Base-by-base conservation (phyloP, 2,113 vertebrate species). In the Nothocercus nigrocapillus region DNA sequence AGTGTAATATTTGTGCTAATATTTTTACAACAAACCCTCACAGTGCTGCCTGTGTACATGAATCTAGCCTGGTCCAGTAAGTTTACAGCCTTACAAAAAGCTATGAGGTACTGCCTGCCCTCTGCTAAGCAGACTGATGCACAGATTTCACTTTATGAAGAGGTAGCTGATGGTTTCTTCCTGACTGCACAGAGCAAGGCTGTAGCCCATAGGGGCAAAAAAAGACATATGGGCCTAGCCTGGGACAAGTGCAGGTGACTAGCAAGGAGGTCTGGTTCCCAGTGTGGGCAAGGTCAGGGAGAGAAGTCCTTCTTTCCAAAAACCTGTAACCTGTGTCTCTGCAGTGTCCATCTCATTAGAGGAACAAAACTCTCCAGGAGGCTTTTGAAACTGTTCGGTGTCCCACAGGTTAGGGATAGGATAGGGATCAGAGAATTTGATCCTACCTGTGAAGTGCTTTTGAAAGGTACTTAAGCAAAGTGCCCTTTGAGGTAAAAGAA, bases 1-100 rank as follows among this genome's bases (percentile, higher is more conserved):
- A 45, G 13, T 62, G 32, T 45, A 49, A 8, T 62, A 47, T 47
- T 77, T 54, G 24, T 72, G 22, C 3, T 63, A 11, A 36, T 18
- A 7, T 34, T 81, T 86, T 68, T 49, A 61, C 11, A 76, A 21
- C 34, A 54, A 51, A 64, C 9, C 25, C 2, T 5, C 30, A 20
- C 34, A 63, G 14, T 3, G 2, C 30, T 94, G 28, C 17, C 45
- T 72, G 2, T 24, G 21, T 5, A 21, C 0, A 2, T 32, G 40
- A 44, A 75, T 0, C 0, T 42, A 51, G 24, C 1, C 1, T 75
- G 22, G 11, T 22, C 38, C 27, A 58, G 30, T 8, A 76, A 45
- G 8, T 1, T 84, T 72, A n/a, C 11, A 68, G 53, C 5, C 8
- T 2, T 1, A 3, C 21, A 44, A 19, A 61, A 62, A 9, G 3